phyloP scores from a whole-genome alignment of 1,140 invertebrate species.

The Spodoptera frugiperda region DNA sequence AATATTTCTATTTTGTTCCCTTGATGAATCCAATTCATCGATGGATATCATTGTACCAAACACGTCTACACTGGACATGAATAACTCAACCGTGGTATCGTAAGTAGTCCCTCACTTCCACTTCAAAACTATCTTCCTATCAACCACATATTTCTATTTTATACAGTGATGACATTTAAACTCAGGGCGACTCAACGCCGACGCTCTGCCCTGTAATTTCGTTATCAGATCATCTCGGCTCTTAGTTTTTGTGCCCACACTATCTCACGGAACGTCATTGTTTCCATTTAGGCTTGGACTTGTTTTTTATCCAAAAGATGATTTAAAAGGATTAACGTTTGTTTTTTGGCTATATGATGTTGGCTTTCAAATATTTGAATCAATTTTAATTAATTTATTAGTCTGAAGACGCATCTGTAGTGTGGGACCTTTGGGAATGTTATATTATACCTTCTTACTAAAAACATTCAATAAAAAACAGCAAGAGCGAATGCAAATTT shows the following conservation, averaged over 20 bases:
- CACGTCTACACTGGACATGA: background rate
- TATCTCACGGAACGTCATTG: conserved; percentile 60
- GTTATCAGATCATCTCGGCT: conserved; percentile 67
- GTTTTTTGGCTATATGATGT: background rate
- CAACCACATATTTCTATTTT: conserved; percentile 49
- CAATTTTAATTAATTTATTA: background rate
- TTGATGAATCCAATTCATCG: background rate
- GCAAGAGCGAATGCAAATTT: background rate
- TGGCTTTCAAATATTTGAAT: background rate
- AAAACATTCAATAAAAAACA: too few relatives aligned
- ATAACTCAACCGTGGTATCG: background rate
- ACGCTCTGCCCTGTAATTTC: conserved; percentile 61
- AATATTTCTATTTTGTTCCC: too few relatives aligned
- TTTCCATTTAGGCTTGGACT: conserved; percentile 54
- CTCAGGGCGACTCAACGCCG: conserved; percentile 11
- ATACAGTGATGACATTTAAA: conserved; percentile 47
- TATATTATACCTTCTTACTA: too few relatives aligned
- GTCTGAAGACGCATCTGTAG: too few relatives aligned
- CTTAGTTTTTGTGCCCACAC: conserved; percentile 61
- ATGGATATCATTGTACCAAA: background rate
- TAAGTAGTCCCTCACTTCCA: background rate
- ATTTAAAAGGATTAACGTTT: conserved; percentile 5
- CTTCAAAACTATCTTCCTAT: conserved; percentile 28
- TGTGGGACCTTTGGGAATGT: too few relatives aligned
- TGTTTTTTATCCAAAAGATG: conserved; percentile 28